Evolutionary conservation across 2,888 invertebrate species (phyloP).

Genomic region (Drosophila eohydei): DNA sequence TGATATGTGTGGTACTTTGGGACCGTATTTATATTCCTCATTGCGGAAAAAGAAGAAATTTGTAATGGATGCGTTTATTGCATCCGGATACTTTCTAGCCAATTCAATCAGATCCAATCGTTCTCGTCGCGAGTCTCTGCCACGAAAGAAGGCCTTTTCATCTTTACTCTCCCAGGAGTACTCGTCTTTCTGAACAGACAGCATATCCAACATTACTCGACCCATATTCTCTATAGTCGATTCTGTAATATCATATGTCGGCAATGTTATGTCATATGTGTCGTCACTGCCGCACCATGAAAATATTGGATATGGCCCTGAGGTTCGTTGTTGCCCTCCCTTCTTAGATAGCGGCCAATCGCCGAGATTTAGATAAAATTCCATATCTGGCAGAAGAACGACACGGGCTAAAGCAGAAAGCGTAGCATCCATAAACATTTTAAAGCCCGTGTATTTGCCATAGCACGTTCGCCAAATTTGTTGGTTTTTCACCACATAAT

Average conservation of each 20-base stretch:
- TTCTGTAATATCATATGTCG: slow-evolving; percentile 97
- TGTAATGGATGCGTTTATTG: slow-evolving; percentile 96
- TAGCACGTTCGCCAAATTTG: slow-evolving; percentile 94
- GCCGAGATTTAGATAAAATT: slow-evolving; percentile 96
- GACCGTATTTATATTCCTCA: slow-evolving; percentile 93
- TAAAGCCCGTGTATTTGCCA: slow-evolving; percentile 97
- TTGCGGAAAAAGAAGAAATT: slow-evolving; percentile 98
- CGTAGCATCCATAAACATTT: slow-evolving; percentile 96
- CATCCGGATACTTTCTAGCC: slow-evolving; percentile 89
- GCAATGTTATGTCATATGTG: slow-evolving; percentile 95
- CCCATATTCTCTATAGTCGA: slow-evolving; percentile 97
- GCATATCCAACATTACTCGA: slow-evolving; percentile 94
- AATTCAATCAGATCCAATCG: slow-evolving; percentile 93
- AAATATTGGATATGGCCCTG: slow-evolving; percentile 91
- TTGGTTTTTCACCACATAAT: slow-evolving; percentile 94
- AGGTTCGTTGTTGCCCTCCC: slow-evolving; percentile 83
- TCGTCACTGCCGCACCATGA: slow-evolving; percentile 98
- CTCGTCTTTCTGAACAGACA: slow-evolving; percentile 93
- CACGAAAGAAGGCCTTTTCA: slow-evolving; percentile 94
- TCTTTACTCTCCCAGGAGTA: slow-evolving; percentile 90
- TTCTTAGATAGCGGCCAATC: slow-evolving; percentile 95
- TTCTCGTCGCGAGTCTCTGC: slow-evolving; percentile 95
- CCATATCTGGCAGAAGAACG: slow-evolving; percentile 92
- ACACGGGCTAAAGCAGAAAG: slow-evolving; percentile 93
- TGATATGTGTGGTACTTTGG: slow-evolving; percentile 92